Conservation (phyloP, 1,140 invertebrate genomes). For the Meloidogyne chitwoodi region DNA sequence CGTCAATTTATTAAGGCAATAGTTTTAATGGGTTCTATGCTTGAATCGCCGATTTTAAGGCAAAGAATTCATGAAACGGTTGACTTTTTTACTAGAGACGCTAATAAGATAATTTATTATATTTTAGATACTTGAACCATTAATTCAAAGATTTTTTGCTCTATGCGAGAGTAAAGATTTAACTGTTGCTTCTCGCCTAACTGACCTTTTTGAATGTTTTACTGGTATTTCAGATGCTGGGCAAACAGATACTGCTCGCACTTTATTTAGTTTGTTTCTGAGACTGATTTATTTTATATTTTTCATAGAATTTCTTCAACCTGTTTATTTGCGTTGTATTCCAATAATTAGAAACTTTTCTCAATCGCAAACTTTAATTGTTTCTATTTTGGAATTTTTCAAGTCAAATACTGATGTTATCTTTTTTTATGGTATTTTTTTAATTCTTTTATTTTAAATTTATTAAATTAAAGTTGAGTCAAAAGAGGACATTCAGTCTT, state of each 20-base stretch:
- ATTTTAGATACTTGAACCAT: constrained; percentile 27
- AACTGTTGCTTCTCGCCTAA: constrained; percentile 8
- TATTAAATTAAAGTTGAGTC: constrained; percentile 16
- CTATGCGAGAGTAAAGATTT: background rate
- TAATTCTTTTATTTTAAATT: background rate
- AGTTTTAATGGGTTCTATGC: constrained; percentile 14
- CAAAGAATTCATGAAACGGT: constrained; percentile 22
- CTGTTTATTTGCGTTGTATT: constrained; percentile 23
- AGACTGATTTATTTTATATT: background rate
- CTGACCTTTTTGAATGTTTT: constrained; percentile 29
- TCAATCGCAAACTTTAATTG: constrained; percentile 23
- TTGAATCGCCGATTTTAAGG: constrained; percentile 3
- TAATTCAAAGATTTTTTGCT: constrained; percentile 2
- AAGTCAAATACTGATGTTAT: constrained; percentile 25
- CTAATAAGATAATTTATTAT: background rate
- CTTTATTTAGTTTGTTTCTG: background rate
- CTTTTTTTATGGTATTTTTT: constrained; percentile 17
- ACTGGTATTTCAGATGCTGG: constrained; percentile 26
- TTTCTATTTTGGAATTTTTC: constrained; percentile 26
- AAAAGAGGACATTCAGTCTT: background rate
- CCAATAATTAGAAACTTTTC: constrained; percentile 7
- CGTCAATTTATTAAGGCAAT: constrained; percentile 19
- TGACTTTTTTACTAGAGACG: background rate
- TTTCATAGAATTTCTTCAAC: constrained; percentile 25
- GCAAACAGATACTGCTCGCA: constrained; percentile 19